Evolutionary conservation across 2,888 invertebrate genomes (phyloP), one percentile per base, ranked within the genome.

Genomic region (Agrochola circellaris): DNA sequence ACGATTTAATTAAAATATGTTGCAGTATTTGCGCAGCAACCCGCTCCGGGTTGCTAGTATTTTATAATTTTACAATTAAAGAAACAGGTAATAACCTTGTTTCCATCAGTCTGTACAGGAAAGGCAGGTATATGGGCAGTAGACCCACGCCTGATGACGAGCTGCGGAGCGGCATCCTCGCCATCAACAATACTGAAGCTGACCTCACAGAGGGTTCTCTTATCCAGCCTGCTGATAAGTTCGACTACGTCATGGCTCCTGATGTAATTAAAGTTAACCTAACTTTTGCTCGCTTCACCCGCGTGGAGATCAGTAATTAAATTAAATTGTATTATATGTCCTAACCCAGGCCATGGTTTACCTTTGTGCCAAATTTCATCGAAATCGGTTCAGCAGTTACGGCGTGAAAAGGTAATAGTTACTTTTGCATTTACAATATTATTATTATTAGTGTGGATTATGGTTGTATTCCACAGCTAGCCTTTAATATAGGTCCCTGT

Each of bases 141-240:
- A 81, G 90, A 58, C 83, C 90, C 0, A 73, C 86, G 2, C 91
- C 93, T 11, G 91, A 93, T 20, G 89, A 91, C 42, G 75, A 45
- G 0, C 34, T 91, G 0, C 87, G 93, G 45, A 90, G 90, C 6
- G 93, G 93, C 0, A 89, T 89, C 7, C 80, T 93, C 3, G 80
- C 89, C 4, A 7, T 88, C 26, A 93, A 93, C 82, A 90, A 90
- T 73, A 93, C 92, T 0, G 88, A 93, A 20, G 93, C 91, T 0
- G 92, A 91, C 13, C 76, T 91, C 7, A 93, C 93, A 0, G 90
- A 93, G 69, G 93, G 93, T 0, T 69, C 90, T 15, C 87, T 90
- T 79, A 83, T 90, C 23, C 93, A 93, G 65, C 91, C 91, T 0
- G 82, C 91, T 17, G 92, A 90, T 5, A 87, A 83, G 45, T 82